Base-by-base conservation (phyloP, 2,797 vertebrate genomes). In the Xenopus petersii region DNA sequence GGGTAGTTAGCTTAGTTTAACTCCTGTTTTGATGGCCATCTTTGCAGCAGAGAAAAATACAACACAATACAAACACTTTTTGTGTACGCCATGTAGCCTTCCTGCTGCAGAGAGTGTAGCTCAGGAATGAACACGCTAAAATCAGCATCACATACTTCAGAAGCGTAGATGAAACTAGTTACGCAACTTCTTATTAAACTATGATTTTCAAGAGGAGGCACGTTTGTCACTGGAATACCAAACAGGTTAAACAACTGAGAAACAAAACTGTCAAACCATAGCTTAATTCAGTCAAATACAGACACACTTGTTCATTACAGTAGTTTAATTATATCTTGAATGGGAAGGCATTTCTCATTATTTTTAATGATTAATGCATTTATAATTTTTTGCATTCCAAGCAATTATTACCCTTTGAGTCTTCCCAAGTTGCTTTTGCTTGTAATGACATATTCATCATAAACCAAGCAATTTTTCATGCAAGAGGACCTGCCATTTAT, bases 311-410 rank as follows among this genome's bases (percentile, higher is more conserved):
- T 79, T 79, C 71, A 79, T 79, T 79, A 79, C 76, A 60, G 67
- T 66, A 61, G 71, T 79, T 79, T 74, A 79, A 79, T 79, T 79
- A 79, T 70, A 79, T 61, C 61, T 79, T 79, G 66, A 79, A 79
- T 79, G 47, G 71, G 67, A 70, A 79, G 67, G 71, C 62, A 79
- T 74, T 70, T 79, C 76, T 70, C 66, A 79, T 79, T 74, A 73
- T 73, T 79, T 79, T 70, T 74, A 74, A 74, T 79, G 61, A 79
- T 74, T 79, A 74, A 79, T 79, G 66, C 66, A 69, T 74, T 73
- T 74, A 79, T 79, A 51, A 78, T 74, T 69, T 78, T 79, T 70
- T 61, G 66, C 61, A 79, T 74, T 74, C 61, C 71, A 64, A 65
- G 61, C 76, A 49, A 42, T 69, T 74, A 61, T 59, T 42, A 26